phyloP scores from a whole-genome alignment of 2,888 invertebrate species.

The Mythimna ferrago region DNA sequence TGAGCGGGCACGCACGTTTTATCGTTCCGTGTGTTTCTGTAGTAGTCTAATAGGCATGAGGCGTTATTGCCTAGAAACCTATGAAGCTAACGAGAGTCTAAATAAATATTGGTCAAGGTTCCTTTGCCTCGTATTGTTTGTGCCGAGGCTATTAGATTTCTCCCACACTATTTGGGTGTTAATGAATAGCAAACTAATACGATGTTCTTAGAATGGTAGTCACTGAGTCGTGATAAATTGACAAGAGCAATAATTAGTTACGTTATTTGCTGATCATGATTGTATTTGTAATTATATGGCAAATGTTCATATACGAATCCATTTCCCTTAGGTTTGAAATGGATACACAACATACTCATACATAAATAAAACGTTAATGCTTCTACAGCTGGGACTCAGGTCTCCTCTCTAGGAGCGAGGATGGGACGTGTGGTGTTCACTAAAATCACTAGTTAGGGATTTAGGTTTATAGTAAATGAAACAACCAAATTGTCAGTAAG shows the following conservation, averaged over 20 bases:
- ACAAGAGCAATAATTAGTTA: background rate
- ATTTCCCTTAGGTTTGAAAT: too few species aligned
- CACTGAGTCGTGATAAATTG: background rate
- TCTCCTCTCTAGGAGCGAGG: too few species aligned
- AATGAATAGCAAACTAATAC: conserved; percentile 19
- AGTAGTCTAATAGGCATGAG: conserved; percentile 57
- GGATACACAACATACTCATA: too few species aligned
- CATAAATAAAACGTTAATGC: too few species aligned
- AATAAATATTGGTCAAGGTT: conserved; percentile 72
- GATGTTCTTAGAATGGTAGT: background rate
- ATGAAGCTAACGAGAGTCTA: conserved; percentile 60
- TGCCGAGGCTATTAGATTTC: conserved; percentile 30
- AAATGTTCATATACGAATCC: too few species aligned
- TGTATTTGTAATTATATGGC: background rate
- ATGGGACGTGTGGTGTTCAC: too few species aligned
- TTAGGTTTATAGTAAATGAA: too few species aligned
- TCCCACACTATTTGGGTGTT: conserved; percentile 44
- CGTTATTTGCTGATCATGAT: background rate
- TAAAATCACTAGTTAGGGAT: too few species aligned
- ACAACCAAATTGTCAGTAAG: too few species aligned
- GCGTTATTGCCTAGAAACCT: conserved; percentile 67
- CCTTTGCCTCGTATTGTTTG: conserved; percentile 40
- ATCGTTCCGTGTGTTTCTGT: conserved; percentile 47
- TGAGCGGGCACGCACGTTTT: conserved; percentile 27
- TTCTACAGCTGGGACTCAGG: too few species aligned